Evolutionary conservation across 2,888 invertebrate genomes (phyloP), one percentile per base, ranked within the genome.

Genomic region (Molorchus minor): DNA sequence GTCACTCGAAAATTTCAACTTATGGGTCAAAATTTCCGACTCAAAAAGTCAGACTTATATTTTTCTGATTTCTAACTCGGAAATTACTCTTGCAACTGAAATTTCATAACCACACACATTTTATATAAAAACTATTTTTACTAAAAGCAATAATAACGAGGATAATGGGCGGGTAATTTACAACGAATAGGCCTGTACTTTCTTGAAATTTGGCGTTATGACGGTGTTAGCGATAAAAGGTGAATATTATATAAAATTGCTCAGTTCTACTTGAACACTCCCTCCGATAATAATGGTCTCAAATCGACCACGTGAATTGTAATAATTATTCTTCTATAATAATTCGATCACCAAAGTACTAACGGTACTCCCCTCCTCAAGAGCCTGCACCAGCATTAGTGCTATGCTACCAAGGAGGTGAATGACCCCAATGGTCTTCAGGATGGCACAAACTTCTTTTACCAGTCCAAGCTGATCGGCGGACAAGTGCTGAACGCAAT

Each of bases 331-430:
- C 72, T 69, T 72, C 70, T 69, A 70, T 45, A n/a, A 55, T 72
- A 75, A 75, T 73, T 76, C 75, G 76, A 77, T 77, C 74, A 76
- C 73, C 72, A 72, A 76, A 76, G 71, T 74, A 70, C 71, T 78
- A 78, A 78, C 78, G 78, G 78, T 77, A 77, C 71, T 77, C 77
- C 77, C 78, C 78, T 72, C 77, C 67, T 70, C 68, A 58, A 64
- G 70, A 74, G 74, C 76, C 76, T 76, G 75, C 76, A 77, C 71
- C 75, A 71, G 70, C 72, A 71, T 70, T 71, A 73, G 69, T 68
- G 71, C 67, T 68, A 68, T 70, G 72, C 70, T 68, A 68, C 67
- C 68, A 69, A 71, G 68, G 71, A 76, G 77, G 76, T 78, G 71
- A 75, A 70, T 71, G 78, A 77, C 72, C 77, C 74, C 66, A 68